Percentiles rank a stretch among this genome's conserved stretches.
Conservation (phyloP, 2,888 invertebrate species). For the Dryadula phaetusa region DNA sequence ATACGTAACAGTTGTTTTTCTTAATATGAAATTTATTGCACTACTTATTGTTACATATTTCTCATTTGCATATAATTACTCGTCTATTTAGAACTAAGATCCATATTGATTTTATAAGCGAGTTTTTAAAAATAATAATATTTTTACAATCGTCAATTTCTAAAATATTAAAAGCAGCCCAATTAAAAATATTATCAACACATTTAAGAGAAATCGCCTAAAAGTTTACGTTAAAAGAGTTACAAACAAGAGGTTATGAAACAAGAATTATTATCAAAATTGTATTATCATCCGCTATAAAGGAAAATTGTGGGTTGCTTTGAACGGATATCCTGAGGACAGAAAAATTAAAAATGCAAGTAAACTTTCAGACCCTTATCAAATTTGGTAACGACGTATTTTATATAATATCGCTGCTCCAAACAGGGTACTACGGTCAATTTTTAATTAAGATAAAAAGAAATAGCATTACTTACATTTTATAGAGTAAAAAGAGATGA, state of each 20-base stretch:
- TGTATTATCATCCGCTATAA: slow-evolving; percentile 45
- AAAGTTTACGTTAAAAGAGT: not conserved
- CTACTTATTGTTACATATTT: too few relatives aligned
- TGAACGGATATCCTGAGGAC: slow-evolving; percentile 52
- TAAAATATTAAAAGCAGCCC: too few relatives aligned
- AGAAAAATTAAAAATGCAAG: slow-evolving; percentile 19
- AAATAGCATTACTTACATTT: not conserved
- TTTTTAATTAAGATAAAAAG: slow-evolving; percentile 2
- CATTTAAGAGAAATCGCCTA: not conserved
- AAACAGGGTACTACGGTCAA: slow-evolving; percentile 37
- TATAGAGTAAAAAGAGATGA: not conserved
- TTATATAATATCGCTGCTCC: slow-evolving; percentile 39
- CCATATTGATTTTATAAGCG: too few relatives aligned
- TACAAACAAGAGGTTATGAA: not conserved
- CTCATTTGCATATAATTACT: too few relatives aligned
- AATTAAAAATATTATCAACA: not conserved
- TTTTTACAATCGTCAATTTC: too few relatives aligned
- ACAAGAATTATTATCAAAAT: slow-evolving; percentile 10
- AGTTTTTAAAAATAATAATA: too few relatives aligned
- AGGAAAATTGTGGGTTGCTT: slow-evolving; percentile 52
- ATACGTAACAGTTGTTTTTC: too few relatives aligned
- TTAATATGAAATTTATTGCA: too few relatives aligned
- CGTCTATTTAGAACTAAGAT: too few relatives aligned
- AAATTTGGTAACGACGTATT: slow-evolving; percentile 14
- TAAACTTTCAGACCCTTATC: slow-evolving; percentile 16